These are phyloP conservation scores for Phthorimaea operculella DNA, from an alignment of 1,140 invertebrate genomes.

Conservation along the genomic window DNA sequence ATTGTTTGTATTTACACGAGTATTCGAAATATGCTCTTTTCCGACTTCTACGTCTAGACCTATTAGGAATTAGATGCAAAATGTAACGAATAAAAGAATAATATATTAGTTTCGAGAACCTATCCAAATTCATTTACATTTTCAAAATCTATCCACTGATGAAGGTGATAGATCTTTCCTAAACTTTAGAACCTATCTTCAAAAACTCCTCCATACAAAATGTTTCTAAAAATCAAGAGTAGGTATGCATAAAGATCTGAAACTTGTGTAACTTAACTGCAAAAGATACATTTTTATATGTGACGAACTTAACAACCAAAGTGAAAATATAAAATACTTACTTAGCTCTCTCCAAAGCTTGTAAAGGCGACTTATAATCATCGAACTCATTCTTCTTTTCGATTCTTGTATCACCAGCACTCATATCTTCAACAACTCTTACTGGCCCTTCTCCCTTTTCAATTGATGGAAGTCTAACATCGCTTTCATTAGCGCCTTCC, in stretches of 20 bases:
- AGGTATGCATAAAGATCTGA: too few relatives aligned
- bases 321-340: slow-evolving; percentile 25
- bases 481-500: neutral
- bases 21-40: slow-evolving; percentile 22
- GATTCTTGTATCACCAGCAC: neutral
- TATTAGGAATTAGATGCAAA: slow-evolving; percentile 12
- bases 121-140: too few relatives aligned
- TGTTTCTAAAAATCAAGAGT: too few relatives aligned
- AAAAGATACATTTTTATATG: too few relatives aligned
- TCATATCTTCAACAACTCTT: slow-evolving; percentile 6
- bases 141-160: too few relatives aligned
- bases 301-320: too few relatives aligned
- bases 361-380: slow-evolving; percentile 52
- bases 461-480: neutral
- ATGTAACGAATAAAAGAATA: neutral
- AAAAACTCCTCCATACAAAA: too few relatives aligned
- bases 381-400: slow-evolving; percentile 14
- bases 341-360: slow-evolving; percentile 41
- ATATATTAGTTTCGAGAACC: too few relatives aligned
- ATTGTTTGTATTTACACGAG: slow-evolving; percentile 11
- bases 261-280: too few relatives aligned
- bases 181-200: too few relatives aligned
- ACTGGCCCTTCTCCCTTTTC: slow-evolving; percentile 15
- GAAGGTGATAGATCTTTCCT: too few relatives aligned
- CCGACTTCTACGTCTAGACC: slow-evolving; percentile 21